Evolutionary conservation across 2,797 vertebrate species (phyloP), one percentile per base, ranked within the genome.

Genomic region (Sebastes hubbsi): DNA sequence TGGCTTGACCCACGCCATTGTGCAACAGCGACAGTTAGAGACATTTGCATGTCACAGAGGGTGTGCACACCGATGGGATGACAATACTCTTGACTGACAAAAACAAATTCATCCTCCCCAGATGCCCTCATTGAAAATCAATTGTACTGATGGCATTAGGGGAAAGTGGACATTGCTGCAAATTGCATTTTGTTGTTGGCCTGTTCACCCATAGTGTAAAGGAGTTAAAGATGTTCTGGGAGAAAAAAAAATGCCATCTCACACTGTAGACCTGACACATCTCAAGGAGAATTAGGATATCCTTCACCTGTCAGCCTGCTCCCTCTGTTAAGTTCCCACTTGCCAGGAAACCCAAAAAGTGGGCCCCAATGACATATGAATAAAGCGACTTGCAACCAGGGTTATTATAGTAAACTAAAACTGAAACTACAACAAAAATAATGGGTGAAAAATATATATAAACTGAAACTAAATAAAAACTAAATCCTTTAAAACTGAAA

Each of bases 281-380:
- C 42, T 85, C 25, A 68, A 70, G 32, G 52, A 64, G 55, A 71
- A 79, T 74, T 24, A 82, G 54, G 32, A 82, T 32, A 58, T 75
- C 32, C 59, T 78, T 84, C 54, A 78, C 46, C 77, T 74, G 77
- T 68, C 77, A 77, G 12, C 32, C 46, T 24, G 29, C 67, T 56
- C 12, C 34, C 1, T 58, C 52, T 36, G 16, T 34, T 32, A 36
- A 61, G 25, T 64, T 80, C 24, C 32, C 13, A 20, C 27, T 54
- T 58, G 30, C 46, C 66, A 54, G 32, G 32, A 52, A 78, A 46
- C 42, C 29, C 14, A 16, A 49, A 59, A 46, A 32, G 12, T 70
- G 59, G 18, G 38, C 8, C 25, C n/a, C 22, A 52, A n/a, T 25
- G 49, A 25, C 11, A 32, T 38, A 32, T 42, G 25, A 49, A 75